Base-by-base conservation (phyloP, 2,888 invertebrate species). In the Linyphia triangularis region DNA sequence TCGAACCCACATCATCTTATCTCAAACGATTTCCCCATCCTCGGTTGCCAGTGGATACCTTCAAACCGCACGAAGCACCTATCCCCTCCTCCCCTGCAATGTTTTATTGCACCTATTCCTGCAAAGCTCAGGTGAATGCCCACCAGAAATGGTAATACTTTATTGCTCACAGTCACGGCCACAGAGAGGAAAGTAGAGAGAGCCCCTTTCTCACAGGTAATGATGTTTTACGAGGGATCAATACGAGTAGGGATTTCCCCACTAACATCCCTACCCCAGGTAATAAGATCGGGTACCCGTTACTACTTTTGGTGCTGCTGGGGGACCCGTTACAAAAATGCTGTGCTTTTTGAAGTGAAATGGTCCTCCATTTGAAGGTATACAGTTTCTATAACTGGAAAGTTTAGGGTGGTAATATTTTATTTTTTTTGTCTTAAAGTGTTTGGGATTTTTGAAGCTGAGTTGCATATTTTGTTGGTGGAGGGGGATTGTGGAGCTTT, bases 171-270 rank as follows among this genome's bases (percentile, higher is more conserved):
- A 69, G 81, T 81, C 81, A 81, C 81, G 78, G 51, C 22, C 16
- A 6, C 22, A 30, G 40, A 19, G 28, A 59, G 33, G 28, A 16
- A 33, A 33, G 43, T 6, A 65, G 65, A 43, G 65, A 6, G 43
- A 37, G 33, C 43, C 22, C n/a, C 51, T 65, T 67, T 79, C 78
- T 30, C 78, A 28, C 81, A 69, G 69, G 81, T 81, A 81, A 81
- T 81, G 81, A 81, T 69, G 81, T 69, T 81, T 81, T 69, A 70
- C 69, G 81, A 33, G 67, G 81, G 81, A 81, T 81, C 81, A 81
- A 81, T 81, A 69, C 59, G 43, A 28, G 51, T 22, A 30, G 65
- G 51, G 59, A 57, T n/a, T n/a, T n/a, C 59, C 19, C 2, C n/a
- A 3, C 59, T 19, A 3, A 10, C 19, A 3, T 63, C 26, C 26